Evolutionary conservation across 2,797 vertebrate species (phyloP), one percentile per base, ranked within the genome.

Genomic region (Melanotaenia parkinsoni): DNA sequence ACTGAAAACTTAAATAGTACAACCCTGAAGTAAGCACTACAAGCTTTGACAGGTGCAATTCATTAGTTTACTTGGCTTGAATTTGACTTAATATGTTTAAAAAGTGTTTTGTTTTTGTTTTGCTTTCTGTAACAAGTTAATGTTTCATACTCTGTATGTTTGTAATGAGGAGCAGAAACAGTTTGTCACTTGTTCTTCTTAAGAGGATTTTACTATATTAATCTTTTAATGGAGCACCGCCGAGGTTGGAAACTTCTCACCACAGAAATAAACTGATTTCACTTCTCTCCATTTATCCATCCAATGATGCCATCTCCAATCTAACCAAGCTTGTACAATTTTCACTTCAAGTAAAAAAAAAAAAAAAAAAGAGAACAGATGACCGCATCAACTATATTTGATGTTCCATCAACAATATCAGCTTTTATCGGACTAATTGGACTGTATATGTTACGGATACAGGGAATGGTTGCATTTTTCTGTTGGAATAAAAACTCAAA

Each of bases 401-500:
- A 81, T 72, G 80, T 61, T 60, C 72, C 57, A 65, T 30, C 50
- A 16, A 72, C 54, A 68, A 79, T 68, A 78, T 82, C 70, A 77
- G 73, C 78, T 65, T 85, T 90, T 79, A 75, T 70, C 74, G 47
- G 35, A 74, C 63, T 43, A 64, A 40, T 35, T 80, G 80, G 81
- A 80, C 76, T 76, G 76, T 84, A 54, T 71, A 69, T 40, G n/a
- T 79, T 80, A 45, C 63, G 47, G 28, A 80, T 45, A 63, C 45
- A 63, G 70, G 37, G 32, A 33, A 77, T 67, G 77, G 79, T 85
- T 85, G 76, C 73, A 77, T 75, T 77, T 87, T 86, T 67, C 57
- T 77, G 82, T 77, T 82, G 65, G 75, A 92, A 92, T 88, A 88
- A 90, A 91, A 89, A 87, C 68, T 80, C 70, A 5, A 67, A 77